These are phyloP conservation scores for Epizoanthus scotinus DNA, from an alignment of 92 coral and sea anemone genomes.

Conservation along the genomic window DNA sequence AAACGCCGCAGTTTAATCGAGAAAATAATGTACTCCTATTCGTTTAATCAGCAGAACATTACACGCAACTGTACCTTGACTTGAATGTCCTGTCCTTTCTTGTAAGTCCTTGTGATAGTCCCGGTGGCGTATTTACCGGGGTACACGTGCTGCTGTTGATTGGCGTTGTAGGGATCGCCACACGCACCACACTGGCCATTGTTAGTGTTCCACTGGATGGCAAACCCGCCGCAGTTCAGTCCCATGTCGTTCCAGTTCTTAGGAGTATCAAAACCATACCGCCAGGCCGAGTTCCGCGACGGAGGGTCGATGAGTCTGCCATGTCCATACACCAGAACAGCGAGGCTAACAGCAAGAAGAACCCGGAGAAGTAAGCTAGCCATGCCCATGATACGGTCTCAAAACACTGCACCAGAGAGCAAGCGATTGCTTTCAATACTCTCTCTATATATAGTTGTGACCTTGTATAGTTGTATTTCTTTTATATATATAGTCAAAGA, in stretches of 20 bases:
- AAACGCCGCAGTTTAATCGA: too few species aligned
- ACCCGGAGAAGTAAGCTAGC: neutral
- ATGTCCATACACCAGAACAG: slow-evolving; percentile 39
- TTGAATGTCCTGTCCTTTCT: slow-evolving; percentile 28
- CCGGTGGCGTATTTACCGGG: slow-evolving; percentile 43
- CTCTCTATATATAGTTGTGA: too few species aligned
- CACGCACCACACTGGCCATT: slow-evolving; percentile 50
- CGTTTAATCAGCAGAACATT: too few species aligned
- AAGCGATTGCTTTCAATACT: neutral
- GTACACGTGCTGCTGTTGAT: neutral
- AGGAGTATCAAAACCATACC: slow-evolving; percentile 23
- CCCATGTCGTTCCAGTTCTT: slow-evolving; percentile 39
- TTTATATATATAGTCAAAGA: too few species aligned
- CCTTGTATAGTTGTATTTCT: too few species aligned
- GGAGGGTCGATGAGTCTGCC: slow-evolving; percentile 30
- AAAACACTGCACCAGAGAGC: neutral
- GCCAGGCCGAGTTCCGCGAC: slow-evolving; percentile 36
- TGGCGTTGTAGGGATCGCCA: slow-evolving; percentile 37
- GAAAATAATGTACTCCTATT: too few species aligned
- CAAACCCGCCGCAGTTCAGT: slow-evolving; percentile 40
- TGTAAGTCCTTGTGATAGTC: slow-evolving; percentile 39
- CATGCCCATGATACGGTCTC: neutral
- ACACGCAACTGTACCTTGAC: slow-evolving; percentile 13
- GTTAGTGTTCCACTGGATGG: slow-evolving; percentile 33
- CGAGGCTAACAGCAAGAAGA: neutral